Conservation (phyloP, 2,113 vertebrate species). For the Callopanchax toddi region DNA sequence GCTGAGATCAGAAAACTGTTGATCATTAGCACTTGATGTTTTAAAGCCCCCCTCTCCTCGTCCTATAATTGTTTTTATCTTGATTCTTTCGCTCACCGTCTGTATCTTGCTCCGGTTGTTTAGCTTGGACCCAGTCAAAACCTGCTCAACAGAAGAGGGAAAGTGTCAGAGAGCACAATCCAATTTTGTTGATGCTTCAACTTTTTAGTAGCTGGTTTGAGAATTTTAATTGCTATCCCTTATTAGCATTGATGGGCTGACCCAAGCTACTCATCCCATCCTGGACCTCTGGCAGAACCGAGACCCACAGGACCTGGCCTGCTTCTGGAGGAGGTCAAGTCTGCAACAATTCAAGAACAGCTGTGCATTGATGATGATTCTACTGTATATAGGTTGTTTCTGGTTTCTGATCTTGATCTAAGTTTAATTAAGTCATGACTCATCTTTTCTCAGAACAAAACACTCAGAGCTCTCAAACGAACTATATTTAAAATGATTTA, state of each 20-base stretch:
- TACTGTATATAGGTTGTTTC: too few species aligned
- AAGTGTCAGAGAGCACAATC: constrained; percentile 71
- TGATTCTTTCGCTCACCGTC: constrained; percentile 19
- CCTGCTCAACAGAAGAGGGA: constrained; percentile 55
- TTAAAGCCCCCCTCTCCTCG: constrained; percentile 27
- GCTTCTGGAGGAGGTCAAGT: constrained; percentile 22
- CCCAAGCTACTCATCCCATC: constrained; percentile 22
- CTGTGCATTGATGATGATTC: too few species aligned
- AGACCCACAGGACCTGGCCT: constrained; percentile 38
- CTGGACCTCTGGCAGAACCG: constrained; percentile 36
- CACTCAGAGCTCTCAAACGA: not conserved
- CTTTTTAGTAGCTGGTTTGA: constrained; percentile 56
- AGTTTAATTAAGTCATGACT: too few species aligned
- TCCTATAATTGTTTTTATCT: constrained; percentile 10
- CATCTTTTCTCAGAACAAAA: not conserved
- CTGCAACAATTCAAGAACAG: constrained; percentile 18
- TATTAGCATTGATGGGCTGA: constrained; percentile 66
- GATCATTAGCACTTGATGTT: constrained; percentile 58
- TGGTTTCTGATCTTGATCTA: too few species aligned
- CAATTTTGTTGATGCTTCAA: constrained; percentile 75
- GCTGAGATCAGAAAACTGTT: constrained; percentile 56
- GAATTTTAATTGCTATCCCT: constrained; percentile 76
- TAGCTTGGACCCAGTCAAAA: constrained; percentile 52
- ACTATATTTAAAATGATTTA: not conserved
- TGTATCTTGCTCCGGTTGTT: constrained; percentile 10